Base-by-base conservation (phyloP, 2,888 invertebrate genomes). In the Tetragnatha montana region DNA sequence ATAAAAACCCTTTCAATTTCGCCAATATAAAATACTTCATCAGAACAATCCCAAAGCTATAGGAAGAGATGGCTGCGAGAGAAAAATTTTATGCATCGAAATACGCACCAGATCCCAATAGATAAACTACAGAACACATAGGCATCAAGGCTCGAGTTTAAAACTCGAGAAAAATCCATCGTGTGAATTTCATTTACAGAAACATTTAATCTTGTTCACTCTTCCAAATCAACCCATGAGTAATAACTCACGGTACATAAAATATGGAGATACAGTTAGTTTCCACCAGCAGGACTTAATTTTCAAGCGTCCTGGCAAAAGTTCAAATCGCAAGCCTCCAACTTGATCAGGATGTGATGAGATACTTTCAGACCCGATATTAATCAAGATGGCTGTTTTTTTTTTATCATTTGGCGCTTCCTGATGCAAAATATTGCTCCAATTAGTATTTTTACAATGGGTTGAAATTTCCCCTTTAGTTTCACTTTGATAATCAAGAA, bases 171-270 rank as follows among this genome's bases (percentile, higher is more conserved):
- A 17, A 60, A 60, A 6, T 60, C 10, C 10, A 8, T 17, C 6
- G 60, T 60, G 60, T 60, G 60, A 60, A 60, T 60, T 60, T 60
- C 60, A 60, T 60, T 60, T 60, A 60, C 60, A 60, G 60, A 60
- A 60, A 60, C 60, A 60, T 60, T 60, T 60, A 60, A 60, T 60
- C 60, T 60, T 60, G 60, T 60, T 60, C 60, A 60, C 60, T 60
- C 14, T 60, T 60, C 12, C 60, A 60, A 17, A 60, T 60, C 60
- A 60, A 60, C 60, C 60, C 60, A 60, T 60, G 60, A 60, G 60
- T 60, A 60, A 60, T 60, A 60, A 60, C 10, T 7, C 60, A 10
- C 6, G 60, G 60, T 60, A 10, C 17, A 60, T 60, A 10, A 60
- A 60, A 60, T 60, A 60, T 60, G 60, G 60, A 60, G 60, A 60